phyloP scores from a whole-genome alignment of 2,113 vertebrate species.

The Pygoscelis antarcticus region DNA sequence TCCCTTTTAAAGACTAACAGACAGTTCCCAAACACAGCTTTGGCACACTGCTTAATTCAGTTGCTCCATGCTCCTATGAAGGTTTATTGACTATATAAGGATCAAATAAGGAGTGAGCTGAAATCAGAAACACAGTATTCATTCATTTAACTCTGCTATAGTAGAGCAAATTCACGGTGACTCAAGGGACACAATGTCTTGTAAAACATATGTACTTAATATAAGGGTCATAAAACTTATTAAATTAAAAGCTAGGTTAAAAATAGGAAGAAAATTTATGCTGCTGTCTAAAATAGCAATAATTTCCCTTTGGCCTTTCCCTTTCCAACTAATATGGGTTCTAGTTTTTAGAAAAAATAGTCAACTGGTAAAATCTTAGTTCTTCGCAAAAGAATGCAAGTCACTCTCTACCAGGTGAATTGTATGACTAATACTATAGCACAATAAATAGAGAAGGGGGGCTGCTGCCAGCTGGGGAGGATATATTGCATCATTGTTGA shows the following conservation, averaged over 20 bases:
- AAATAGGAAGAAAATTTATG: slow-evolving; percentile 97
- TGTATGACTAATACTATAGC: background rate
- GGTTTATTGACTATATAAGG: slow-evolving; percentile 64
- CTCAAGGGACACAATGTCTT: slow-evolving; percentile 91
- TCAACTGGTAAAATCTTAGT: slow-evolving; percentile 55
- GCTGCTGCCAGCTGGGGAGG: background rate
- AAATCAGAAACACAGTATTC: slow-evolving; percentile 79
- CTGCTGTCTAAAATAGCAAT: slow-evolving; percentile 86
- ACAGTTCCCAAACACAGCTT: background rate
- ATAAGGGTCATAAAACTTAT: slow-evolving; percentile 96
- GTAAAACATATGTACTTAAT: slow-evolving; percentile 99
- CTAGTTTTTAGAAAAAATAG: slow-evolving; percentile 16
- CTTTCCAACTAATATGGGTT: slow-evolving; percentile 69
- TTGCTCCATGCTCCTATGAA: slow-evolving; percentile 21
- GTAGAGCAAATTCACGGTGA: slow-evolving; percentile 87
- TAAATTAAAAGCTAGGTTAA: slow-evolving; percentile 98
- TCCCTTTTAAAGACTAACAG: slow-evolving; percentile 39
- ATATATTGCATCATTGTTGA: background rate
- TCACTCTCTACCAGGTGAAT: background rate
- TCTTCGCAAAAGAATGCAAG: slow-evolving; percentile 46
- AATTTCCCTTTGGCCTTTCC: slow-evolving; percentile 84
- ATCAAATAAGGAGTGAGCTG: slow-evolving; percentile 71
- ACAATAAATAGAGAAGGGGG: background rate
- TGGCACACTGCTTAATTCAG: slow-evolving; percentile 43
- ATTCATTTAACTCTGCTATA: slow-evolving; percentile 77